These are phyloP conservation scores for Aphaenogaster floridana DNA, from an alignment of 1,140 invertebrate species.

Conservation along the genomic window DNA sequence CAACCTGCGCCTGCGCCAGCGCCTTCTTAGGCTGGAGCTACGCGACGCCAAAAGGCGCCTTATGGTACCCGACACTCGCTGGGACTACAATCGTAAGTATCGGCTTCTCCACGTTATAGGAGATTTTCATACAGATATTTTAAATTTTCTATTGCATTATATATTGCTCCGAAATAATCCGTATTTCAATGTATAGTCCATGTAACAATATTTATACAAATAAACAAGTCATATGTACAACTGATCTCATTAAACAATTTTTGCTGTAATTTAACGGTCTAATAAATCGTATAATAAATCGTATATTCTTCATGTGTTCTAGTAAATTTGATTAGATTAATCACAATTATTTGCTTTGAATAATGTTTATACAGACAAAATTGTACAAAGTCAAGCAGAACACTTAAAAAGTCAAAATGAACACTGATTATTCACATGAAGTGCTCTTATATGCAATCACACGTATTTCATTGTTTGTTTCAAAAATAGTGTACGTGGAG, in stretches of 20 bases:
- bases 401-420: background rate
- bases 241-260: background rate
- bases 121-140: background rate
- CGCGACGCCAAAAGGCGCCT: slow-evolving; percentile 85
- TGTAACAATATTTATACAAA: background rate
- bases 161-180: background rate
- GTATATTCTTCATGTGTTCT: background rate
- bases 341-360: background rate
- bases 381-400: background rate
- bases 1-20: slow-evolving; percentile 87
- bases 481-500: slow-evolving; percentile 87
- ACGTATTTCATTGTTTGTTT: slow-evolving; percentile 44
- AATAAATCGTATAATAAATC: background rate
- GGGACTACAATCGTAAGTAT: slow-evolving; percentile 89
- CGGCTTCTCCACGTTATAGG: background rate
- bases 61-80: slow-evolving; percentile 87
- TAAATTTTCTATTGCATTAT: background rate
- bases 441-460: background rate
- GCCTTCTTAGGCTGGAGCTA: slow-evolving; percentile 87
- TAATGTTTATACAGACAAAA: background rate
- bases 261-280: background rate
- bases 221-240: background rate
- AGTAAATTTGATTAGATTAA: background rate
- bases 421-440: background rate
- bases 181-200: background rate